phyloP scores from a whole-genome alignment of 2,797 vertebrate species.

The Acridotheres tristis region DNA sequence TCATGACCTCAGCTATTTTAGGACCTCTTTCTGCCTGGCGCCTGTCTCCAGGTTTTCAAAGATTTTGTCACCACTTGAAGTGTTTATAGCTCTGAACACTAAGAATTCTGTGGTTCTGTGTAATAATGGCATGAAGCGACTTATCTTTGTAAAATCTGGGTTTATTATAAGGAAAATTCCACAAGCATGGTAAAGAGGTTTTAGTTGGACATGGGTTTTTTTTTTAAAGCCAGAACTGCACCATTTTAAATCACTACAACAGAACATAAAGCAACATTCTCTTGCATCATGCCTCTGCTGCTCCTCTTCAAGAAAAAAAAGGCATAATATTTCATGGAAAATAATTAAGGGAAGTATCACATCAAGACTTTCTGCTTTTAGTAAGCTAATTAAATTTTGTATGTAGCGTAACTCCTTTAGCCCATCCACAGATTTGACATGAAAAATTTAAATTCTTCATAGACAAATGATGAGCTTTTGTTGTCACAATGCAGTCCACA shows the following conservation, averaged over 20 bases:
- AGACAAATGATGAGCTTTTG: not conserved
- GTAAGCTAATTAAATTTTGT: not conserved
- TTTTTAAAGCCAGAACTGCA: not conserved
- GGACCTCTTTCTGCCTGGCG: not conserved
- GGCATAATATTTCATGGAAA: not conserved
- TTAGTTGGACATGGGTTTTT: not conserved
- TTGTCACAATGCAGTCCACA: not conserved
- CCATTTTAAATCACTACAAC: not conserved
- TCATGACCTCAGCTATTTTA: not conserved
- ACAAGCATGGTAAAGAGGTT: not conserved
- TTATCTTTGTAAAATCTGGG: not conserved
- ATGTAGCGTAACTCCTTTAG: not conserved
- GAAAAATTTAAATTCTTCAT: not conserved
- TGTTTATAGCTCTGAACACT: not conserved
- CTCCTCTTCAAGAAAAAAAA: not conserved
- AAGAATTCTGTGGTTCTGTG: not conserved
- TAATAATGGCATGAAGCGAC: not conserved
- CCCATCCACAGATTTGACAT: not conserved
- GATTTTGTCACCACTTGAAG: not conserved
- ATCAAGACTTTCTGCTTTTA: not conserved
- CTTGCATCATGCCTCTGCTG: not conserved
- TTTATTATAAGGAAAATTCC: constrained; percentile 1
- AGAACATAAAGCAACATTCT: not conserved
- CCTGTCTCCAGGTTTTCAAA: not conserved
- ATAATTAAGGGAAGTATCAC: not conserved